Conservation (phyloP, 2,113 vertebrate genomes). For the Syngnathus floridae region DNA sequence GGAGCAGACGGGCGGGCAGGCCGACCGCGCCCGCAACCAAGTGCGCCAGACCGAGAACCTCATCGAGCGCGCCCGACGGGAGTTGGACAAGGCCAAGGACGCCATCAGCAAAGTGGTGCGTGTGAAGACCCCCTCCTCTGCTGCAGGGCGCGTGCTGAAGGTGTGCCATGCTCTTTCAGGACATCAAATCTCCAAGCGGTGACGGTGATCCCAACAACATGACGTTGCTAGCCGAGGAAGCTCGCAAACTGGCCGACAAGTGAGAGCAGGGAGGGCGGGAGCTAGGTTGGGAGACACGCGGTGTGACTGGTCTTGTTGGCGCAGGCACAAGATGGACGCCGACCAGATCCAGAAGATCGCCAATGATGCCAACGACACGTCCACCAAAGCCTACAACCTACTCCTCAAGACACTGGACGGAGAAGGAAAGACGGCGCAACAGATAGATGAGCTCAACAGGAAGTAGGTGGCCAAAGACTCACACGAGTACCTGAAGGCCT, state of each 20-base stretch:
- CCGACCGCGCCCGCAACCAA: slow-evolving; percentile 73
- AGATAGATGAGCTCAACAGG: slow-evolving; percentile 87
- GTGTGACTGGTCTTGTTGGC: not conserved
- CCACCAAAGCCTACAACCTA: slow-evolving; percentile 83
- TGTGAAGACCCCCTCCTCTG: not conserved
- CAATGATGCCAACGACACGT: slow-evolving; percentile 89
- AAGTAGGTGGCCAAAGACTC: slow-evolving; percentile 72
- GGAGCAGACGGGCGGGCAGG: slow-evolving; percentile 75
- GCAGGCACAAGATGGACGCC: slow-evolving; percentile 89
- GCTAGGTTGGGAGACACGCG: not conserved
- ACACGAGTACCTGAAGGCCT: too few species aligned
- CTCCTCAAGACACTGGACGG: slow-evolving; percentile 82
- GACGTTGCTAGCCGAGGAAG: slow-evolving; percentile 93
- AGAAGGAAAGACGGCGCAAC: slow-evolving; percentile 79
- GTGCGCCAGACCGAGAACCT: slow-evolving; percentile 78
- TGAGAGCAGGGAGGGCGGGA: slow-evolving; percentile 36
- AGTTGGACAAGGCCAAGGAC: slow-evolving; percentile 85
- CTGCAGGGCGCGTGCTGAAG: not conserved
- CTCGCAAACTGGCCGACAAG: slow-evolving; percentile 86
- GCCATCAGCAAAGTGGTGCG: slow-evolving; percentile 86
- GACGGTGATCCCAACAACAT: slow-evolving; percentile 88
- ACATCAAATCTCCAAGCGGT: slow-evolving; percentile 79
- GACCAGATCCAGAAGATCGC: slow-evolving; percentile 89
- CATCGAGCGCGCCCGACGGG: slow-evolving; percentile 78
- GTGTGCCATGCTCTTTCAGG: slow-evolving; percentile 57